Base-by-base conservation (phyloP, 2,888 invertebrate genomes). In the Pterostichus niger region DNA sequence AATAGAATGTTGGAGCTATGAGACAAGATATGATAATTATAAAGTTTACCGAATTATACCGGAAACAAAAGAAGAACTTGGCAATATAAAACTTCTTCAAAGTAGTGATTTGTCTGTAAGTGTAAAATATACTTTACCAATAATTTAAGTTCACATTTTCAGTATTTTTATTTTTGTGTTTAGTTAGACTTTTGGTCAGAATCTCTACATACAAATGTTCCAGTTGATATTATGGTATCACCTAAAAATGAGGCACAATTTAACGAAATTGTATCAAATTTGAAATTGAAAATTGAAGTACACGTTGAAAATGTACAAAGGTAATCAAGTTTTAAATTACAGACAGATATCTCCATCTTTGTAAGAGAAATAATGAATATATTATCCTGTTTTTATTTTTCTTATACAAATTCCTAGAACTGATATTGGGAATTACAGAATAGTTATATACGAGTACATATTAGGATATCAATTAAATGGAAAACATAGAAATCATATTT, bases 191-290 rank as follows among this genome's bases (percentile, higher is more conserved):
- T 91, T 86, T 92, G 92, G 92, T 90, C 89, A 13, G 86, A 86
- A 0, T 86, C 90, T 17, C 13, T 1, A 85, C 85, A 89, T 40
- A 88, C 89, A 1, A 88, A 89, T 79, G 88, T 89, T 76, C 89
- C 92, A 6, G 91, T 88, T 0, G 87, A 93, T 71, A 88, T 94
- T 1, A 93, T 94, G 93, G 93, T 95, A 0, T 89, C 91, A 11
- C 94, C 94, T 0, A 88, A 90, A 6, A 89, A 91, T 35, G 86
- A 90, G 40, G 75, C 75, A 0, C 88, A 90, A 0, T 93, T 94
- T 85, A 87, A 90, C 11, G 33, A 64, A 35, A 35, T 64, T 35
- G 31, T 64, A 10, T 11, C 64, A 2, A 64, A 35, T 9, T 35
- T 13, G 5, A 31, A 13, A 13, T 11, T 64, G 35, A 33, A 35